These are phyloP conservation scores for Philonicus albiceps DNA, from an alignment of 2,888 invertebrate genomes.

Conservation along the genomic window DNA sequence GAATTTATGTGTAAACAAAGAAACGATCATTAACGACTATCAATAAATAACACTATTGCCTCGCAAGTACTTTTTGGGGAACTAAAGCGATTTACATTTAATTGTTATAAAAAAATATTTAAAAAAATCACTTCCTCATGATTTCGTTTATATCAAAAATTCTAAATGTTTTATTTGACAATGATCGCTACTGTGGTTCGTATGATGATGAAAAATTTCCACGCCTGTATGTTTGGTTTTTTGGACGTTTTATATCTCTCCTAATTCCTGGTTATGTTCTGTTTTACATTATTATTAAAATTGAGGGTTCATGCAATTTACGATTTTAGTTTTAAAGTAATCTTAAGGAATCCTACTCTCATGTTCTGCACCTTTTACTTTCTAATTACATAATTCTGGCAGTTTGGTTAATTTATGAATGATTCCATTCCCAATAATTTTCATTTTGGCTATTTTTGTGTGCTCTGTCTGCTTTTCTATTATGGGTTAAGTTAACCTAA, in stretches of 20 bases:
- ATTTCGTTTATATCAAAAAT: conserved; percentile 29
- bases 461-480: neutral
- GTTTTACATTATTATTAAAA: neutral
- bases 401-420: neutral
- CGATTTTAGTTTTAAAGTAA: neutral
- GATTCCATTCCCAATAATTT: neutral
- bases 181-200: conserved; percentile 16
- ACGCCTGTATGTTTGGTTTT: neutral
- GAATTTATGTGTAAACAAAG: neutral
- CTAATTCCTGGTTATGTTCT: conserved; percentile 6
- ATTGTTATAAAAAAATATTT: conserved; percentile 22
- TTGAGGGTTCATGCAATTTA: neutral
- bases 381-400: neutral
- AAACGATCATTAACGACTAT: neutral
- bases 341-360: neutral
- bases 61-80: neutral
- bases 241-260: conserved; percentile 17
- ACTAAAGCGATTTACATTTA: conserved; percentile 16
- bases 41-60: conserved; percentile 8
- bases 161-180: conserved; percentile 33
- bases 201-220: conserved; percentile 11
- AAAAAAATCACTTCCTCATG: conserved; percentile 30
- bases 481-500: neutral
- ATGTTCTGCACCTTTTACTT: neutral
- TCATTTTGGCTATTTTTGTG: neutral